A percentile compares a stretch with the other conserved stretches of the same genome.
These are phyloP conservation scores for Dascyllus trimaculatus DNA, from an alignment of 2,113 vertebrate species.

Conservation along the genomic window DNA sequence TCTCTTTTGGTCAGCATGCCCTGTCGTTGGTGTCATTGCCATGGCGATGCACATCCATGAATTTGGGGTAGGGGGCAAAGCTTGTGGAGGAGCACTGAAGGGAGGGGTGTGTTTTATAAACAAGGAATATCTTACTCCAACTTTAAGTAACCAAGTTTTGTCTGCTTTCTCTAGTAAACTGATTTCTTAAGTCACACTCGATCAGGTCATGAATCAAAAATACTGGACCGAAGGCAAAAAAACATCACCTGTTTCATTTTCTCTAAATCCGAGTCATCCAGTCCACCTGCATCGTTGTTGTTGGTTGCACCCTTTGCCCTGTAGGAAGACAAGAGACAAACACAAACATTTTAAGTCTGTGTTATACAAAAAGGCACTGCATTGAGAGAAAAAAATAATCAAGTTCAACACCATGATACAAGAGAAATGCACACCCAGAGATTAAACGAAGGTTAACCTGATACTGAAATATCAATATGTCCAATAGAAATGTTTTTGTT, in stretches of 20 bases:
- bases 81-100: too few species aligned
- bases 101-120: too few species aligned
- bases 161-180: too few species aligned
- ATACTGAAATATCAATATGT: too few species aligned
- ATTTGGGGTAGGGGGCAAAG: too few species aligned
- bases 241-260: conserved; percentile 92
- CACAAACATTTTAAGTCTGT: not conserved
- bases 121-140: too few species aligned
- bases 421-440: conserved; percentile 24
- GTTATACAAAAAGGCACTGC: not conserved
- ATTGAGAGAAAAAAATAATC: not conserved
- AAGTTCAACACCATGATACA: conserved; percentile 23
- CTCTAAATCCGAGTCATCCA: conserved; percentile 89
- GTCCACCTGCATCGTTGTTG: conserved; percentile 74
- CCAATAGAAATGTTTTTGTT: too few species aligned
- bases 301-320: conserved; percentile 86
- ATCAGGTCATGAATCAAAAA: not conserved
- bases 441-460: not conserved
- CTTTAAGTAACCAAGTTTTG: too few species aligned
- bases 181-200: not conserved
- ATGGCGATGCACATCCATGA: too few species aligned
- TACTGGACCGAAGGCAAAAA: not conserved
- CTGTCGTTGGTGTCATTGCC: too few species aligned
- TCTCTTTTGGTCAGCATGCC: too few species aligned
- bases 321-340: conserved; percentile 40